phyloP scores from a whole-genome alignment of 2,113 vertebrate species.

The Laticauda colubrina region DNA sequence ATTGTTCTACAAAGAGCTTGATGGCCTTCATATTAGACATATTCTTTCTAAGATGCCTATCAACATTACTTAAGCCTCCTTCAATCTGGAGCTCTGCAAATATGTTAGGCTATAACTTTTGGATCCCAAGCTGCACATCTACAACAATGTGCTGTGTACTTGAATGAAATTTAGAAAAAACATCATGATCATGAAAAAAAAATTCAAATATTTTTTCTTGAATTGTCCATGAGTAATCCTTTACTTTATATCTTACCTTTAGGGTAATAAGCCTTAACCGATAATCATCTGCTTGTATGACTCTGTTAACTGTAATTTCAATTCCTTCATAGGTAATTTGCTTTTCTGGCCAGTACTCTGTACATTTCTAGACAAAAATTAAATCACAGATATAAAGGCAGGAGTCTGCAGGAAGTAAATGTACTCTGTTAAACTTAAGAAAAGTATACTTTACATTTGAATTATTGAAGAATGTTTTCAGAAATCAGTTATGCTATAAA shows the following conservation, averaged over 20 bases:
- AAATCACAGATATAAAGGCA: constrained; percentile 54
- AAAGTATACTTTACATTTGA: constrained; percentile 10
- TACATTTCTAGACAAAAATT: constrained; percentile 86
- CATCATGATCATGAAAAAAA: background rate
- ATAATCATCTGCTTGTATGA: constrained; percentile 95
- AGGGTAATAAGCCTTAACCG: constrained; percentile 91
- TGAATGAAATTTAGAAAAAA: constrained; percentile 2
- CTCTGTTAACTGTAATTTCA: constrained; percentile 83
- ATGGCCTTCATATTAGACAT: constrained; percentile 20
- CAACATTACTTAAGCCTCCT: background rate
- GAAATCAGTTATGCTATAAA: constrained; percentile 14
- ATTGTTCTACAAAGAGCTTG: background rate
- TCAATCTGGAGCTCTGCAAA: background rate
- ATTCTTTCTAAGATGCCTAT: background rate
- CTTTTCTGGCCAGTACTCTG: constrained; percentile 97
- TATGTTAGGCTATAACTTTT: background rate
- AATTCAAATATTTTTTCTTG: background rate
- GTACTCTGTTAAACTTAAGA: constrained; percentile 26
- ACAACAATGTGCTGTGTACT: background rate
- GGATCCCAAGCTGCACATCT: background rate
- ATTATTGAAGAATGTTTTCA: constrained; percentile 38
- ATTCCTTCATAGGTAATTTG: constrained; percentile 85
- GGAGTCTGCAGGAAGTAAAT: constrained; percentile 9
- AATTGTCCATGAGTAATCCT: background rate
- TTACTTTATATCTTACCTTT: constrained; percentile 76